Evolutionary conservation across 2,888 invertebrate genomes (phyloP).

Genomic region (Tenthredo amoena): DNA sequence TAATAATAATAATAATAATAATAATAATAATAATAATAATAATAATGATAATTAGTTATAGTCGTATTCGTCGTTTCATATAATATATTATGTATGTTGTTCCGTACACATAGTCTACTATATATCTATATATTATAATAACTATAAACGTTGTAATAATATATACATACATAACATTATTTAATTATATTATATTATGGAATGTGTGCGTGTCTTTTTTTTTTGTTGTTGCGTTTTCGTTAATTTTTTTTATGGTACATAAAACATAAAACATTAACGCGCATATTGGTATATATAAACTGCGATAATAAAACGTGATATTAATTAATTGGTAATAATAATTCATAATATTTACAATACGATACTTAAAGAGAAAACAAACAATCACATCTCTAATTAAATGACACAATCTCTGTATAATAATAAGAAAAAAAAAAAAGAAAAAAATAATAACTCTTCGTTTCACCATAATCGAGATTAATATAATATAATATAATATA

Average conservation of each 20-base stretch:
- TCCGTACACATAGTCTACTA: background rate
- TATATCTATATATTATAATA: background rate
- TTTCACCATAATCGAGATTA: background rate
- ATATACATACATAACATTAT: background rate
- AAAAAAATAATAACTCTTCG: conserved; percentile 27
- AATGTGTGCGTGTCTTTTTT: background rate
- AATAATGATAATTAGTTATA: background rate
- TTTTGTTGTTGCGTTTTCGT: background rate
- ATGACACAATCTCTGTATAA: conserved; percentile 69
- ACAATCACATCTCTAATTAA: conserved; percentile 69
- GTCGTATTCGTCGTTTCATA: background rate
- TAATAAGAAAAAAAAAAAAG: conserved; percentile 38
- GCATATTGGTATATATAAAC: background rate
- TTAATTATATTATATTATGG: conserved; percentile 2
- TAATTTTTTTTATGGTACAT: background rate
- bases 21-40: background rate
- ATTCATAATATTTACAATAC: conserved; percentile 72
- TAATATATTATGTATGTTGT: background rate
- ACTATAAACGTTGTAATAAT: conserved; percentile 2
- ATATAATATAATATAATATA: background rate
- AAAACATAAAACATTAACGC: background rate
- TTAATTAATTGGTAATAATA: background rate
- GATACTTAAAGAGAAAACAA: conserved; percentile 72
- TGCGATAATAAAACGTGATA: background rate
- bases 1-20: background rate